phyloP scores from a whole-genome alignment of 2,888 invertebrate genomes.

The Netelia inedita region DNA sequence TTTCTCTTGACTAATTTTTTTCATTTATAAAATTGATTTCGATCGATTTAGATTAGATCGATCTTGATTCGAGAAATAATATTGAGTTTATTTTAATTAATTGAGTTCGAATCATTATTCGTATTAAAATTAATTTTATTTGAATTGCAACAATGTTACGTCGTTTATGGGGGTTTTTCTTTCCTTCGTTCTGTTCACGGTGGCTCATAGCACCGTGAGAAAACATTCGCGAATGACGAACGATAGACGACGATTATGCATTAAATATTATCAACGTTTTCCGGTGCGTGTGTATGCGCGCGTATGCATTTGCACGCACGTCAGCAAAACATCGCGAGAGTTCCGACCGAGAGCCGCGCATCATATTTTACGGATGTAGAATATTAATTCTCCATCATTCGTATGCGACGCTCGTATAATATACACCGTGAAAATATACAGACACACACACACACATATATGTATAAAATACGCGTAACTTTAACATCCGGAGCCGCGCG shows the following conservation, averaged over 20 bases:
- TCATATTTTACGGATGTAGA: slow-evolving; percentile 78
- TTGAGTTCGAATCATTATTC: not conserved
- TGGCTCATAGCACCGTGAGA: not conserved
- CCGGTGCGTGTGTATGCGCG: slow-evolving; percentile 8
- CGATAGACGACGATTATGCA: not conserved
- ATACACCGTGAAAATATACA: slow-evolving; percentile 14
- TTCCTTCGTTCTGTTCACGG: not conserved
- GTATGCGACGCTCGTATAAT: slow-evolving; percentile 73
- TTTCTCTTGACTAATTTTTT: too few species aligned
- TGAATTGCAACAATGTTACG: not conserved
- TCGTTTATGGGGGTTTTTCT: not conserved
- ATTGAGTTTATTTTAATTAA: too few species aligned
- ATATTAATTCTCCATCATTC: slow-evolving; percentile 80
- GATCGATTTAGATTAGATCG: too few species aligned
- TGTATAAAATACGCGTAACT: slow-evolving; percentile 48
- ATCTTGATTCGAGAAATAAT: too few species aligned
- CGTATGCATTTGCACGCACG: slow-evolving; percentile 43
- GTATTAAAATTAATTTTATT: not conserved
- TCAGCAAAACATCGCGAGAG: slow-evolving; percentile 2
- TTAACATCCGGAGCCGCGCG: slow-evolving; percentile 41
- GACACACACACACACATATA: not conserved
- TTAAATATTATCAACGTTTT: slow-evolving; percentile 32
- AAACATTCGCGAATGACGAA: not conserved
- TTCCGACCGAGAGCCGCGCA: slow-evolving; percentile 23
- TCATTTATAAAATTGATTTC: too few species aligned